These are phyloP conservation scores for Camptogramma bilineatum DNA, from an alignment of 2,888 invertebrate species.

Conservation along the genomic window DNA sequence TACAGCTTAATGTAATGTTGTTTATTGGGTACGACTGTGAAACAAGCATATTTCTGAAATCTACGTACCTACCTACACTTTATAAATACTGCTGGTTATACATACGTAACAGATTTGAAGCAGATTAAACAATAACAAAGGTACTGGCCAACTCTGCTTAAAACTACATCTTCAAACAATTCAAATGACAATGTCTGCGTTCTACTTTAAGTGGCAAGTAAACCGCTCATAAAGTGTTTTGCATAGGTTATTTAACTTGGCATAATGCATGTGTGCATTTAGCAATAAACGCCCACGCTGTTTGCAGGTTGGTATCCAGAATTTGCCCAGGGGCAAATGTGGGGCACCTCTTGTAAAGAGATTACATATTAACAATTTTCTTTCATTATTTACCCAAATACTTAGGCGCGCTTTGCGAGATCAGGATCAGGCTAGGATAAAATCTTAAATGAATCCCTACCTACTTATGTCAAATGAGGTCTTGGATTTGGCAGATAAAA, in stretches of 20 bases:
- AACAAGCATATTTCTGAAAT: background rate
- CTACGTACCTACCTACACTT: background rate
- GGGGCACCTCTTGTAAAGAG: background rate
- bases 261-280: constrained; percentile 50
- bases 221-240: constrained; percentile 31
- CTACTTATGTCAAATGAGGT: too few species aligned
- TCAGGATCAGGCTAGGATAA: too few species aligned
- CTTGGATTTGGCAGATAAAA: too few species aligned
- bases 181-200: constrained; percentile 30
- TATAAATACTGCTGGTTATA: background rate
- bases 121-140: background rate
- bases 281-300: constrained; percentile 60
- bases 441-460: too few species aligned
- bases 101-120: background rate
- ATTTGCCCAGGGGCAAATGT: constrained; percentile 2
- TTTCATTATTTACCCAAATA: too few species aligned
- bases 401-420: too few species aligned
- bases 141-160: background rate
- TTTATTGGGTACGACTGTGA: background rate
- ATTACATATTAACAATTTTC: background rate
- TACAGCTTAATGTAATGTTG: background rate
- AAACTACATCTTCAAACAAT: constrained; percentile 13
- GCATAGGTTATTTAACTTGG: constrained; percentile 31
- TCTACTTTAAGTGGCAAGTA: constrained; percentile 26
- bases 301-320: constrained; percentile 3